Base-by-base conservation (phyloP, 1,140 invertebrate genomes). In the Dreissena polymorpha region DNA sequence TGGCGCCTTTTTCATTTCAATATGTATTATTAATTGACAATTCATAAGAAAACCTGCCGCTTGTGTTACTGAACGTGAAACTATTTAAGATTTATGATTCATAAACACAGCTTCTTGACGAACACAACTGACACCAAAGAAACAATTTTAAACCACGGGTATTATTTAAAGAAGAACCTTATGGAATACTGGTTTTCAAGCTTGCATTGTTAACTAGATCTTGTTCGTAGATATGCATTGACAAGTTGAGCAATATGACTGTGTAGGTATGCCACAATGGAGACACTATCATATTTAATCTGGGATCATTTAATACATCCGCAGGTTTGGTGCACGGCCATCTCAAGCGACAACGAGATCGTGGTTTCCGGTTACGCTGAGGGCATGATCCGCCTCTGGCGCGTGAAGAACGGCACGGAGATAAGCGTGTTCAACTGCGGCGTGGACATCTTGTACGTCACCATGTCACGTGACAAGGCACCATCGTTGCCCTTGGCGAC, bases 401-500 rank as follows among this genome's bases (percentile, higher is more conserved):
- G n/a, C n/a, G n/a, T n/a, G n/a, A n/a, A n/a, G n/a, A n/a, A n/a
- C n/a, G n/a, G n/a, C 51, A 83, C 80, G 7, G 90, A 91, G 79
- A 91, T 93, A 71, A 90, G 90, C 68, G 76, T 86, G 53, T 93
- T 93, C 85, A 89, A 91, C 77, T 88, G 91, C 25, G 89, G 89
- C 10, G 91, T 93, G 2, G 92, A 93, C 72, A 90, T 93, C 69
- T 93, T 93, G n/a, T 87, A 88, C 70, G 90, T 93, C 55, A 91
- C 91, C 16, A 90, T 93, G 87, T 92, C 90, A 74, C 88, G 87
- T 27, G 91, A 93, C 86, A 92, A 92, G 73, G 89, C 69, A 92
- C 92, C 10, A 91, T 93, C 39, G 93, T 93, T 76, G 93, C 92
- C 23, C 90, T 93, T 12, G 93, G 92, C 23, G 93, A 93, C 88